Evolutionary conservation across 2,113 vertebrate genomes (phyloP).

Genomic region (Pachycephala philippinensis): DNA sequence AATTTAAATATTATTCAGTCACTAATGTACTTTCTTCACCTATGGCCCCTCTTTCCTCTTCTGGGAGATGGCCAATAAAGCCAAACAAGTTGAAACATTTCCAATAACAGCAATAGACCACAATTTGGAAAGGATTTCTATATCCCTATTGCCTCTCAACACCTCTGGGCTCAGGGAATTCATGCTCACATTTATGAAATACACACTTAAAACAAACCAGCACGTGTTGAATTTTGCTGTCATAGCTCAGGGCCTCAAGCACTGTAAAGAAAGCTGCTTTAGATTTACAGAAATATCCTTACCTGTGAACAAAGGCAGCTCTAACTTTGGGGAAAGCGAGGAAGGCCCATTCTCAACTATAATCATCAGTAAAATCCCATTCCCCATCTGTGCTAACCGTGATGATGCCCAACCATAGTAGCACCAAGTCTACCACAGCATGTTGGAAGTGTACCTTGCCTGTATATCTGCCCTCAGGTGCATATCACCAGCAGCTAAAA

Average conservation of each 20-base stretch:
- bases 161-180: neutral
- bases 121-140: neutral
- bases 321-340: neutral
- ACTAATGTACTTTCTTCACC: neutral
- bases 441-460: fast-evolving
- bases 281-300: neutral
- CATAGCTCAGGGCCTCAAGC: neutral
- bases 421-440: neutral
- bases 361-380: neutral
- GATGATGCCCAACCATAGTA: neutral
- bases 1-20: neutral
- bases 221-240: neutral
- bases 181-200: neutral
- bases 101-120: neutral
- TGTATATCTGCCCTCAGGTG: neutral
- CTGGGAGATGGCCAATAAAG: neutral
- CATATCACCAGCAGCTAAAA: neutral
- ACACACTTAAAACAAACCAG: neutral
- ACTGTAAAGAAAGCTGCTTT: neutral
- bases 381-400: fast-evolving
- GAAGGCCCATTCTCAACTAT: neutral
- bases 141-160: neutral
- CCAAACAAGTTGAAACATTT: neutral
- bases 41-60: neutral
- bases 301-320: neutral